Conservation (phyloP, 2,113 vertebrate genomes). For the Pollachius pollachius region DNA sequence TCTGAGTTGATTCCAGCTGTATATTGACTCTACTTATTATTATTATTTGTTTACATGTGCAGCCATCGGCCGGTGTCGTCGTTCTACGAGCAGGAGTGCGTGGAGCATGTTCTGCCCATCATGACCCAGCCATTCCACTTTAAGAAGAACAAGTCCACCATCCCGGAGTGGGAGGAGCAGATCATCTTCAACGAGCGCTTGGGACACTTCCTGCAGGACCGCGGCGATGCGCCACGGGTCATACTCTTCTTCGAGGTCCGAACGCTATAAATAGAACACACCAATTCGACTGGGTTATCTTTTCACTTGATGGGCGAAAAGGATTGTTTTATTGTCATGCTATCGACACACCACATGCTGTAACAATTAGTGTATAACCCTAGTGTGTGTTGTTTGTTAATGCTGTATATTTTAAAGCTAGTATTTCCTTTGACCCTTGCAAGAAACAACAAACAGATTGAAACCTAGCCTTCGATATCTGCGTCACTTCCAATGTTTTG, state of each 20-base stretch:
- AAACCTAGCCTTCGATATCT: not conserved
- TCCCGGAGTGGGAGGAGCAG: slow-evolving; percentile 96
- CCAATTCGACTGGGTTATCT: not conserved
- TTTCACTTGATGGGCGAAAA: no score
- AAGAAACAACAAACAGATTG: not conserved
- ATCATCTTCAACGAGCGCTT: slow-evolving; percentile 94
- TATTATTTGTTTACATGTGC: slow-evolving; percentile 19
- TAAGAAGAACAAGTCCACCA: slow-evolving; percentile 82
- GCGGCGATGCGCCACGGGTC: slow-evolving; percentile 76
- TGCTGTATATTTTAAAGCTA: no score
- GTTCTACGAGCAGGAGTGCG: slow-evolving; percentile 81
- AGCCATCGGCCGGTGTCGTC: slow-evolving; percentile 84
- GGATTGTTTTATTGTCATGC: no score
- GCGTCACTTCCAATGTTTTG: not conserved
- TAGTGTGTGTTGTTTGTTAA: no score
- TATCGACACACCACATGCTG: no score
- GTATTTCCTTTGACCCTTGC: no score
- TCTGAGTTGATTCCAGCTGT: no score
- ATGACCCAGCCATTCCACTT: slow-evolving; percentile 93
- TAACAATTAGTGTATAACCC: no score
- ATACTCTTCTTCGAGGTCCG: slow-evolving; percentile 89
- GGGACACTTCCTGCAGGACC: slow-evolving; percentile 81
- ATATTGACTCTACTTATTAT: no score
- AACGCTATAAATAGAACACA: no score
- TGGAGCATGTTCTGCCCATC: slow-evolving; percentile 85